A percentile compares a stretch with the other conserved stretches of the same genome.
phyloP scores from a whole-genome alignment of 2,113 vertebrate species.

The Psittacus erithacus region DNA sequence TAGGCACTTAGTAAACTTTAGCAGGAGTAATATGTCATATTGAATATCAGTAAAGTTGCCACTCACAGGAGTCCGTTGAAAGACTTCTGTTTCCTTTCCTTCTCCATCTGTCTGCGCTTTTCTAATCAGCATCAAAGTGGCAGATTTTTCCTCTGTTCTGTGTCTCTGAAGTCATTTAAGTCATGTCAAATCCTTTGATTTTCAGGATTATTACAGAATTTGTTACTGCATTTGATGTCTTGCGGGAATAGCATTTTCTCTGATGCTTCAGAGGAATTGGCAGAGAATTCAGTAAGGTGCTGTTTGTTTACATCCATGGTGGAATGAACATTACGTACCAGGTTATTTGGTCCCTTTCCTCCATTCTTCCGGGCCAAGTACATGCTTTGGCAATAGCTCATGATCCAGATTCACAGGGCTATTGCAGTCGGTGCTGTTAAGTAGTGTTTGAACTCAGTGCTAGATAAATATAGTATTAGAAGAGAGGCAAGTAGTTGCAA shows the following conservation, averaged over 20 bases:
- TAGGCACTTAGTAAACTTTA: neutral
- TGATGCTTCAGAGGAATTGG: neutral
- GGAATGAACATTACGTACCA: neutral
- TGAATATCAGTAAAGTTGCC: neutral
- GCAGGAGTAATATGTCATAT: neutral
- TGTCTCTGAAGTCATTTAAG: neutral
- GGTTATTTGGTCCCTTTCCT: neutral
- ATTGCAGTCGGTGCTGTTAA: neutral
- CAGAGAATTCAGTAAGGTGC: neutral
- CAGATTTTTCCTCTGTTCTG: neutral
- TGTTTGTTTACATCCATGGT: rapidly evolving
- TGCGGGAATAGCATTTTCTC: neutral
- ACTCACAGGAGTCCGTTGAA: neutral
- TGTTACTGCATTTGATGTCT: neutral
- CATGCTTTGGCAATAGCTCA: neutral
- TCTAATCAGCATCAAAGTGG: neutral
- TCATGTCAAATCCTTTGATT: neutral
- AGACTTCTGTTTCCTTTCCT: neutral
- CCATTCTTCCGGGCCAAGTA: neutral
- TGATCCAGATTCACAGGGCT: neutral
- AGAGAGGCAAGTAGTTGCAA: neutral
- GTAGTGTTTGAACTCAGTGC: rapidly evolving
- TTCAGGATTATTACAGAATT: neutral
- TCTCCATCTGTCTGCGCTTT: neutral
- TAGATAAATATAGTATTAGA: neutral